Percentiles rank a stretch among this genome's conserved stretches.
These are phyloP conservation scores for Buceros bicornis DNA, from an alignment of 2,797 vertebrate genomes.

Conservation along the genomic window DNA sequence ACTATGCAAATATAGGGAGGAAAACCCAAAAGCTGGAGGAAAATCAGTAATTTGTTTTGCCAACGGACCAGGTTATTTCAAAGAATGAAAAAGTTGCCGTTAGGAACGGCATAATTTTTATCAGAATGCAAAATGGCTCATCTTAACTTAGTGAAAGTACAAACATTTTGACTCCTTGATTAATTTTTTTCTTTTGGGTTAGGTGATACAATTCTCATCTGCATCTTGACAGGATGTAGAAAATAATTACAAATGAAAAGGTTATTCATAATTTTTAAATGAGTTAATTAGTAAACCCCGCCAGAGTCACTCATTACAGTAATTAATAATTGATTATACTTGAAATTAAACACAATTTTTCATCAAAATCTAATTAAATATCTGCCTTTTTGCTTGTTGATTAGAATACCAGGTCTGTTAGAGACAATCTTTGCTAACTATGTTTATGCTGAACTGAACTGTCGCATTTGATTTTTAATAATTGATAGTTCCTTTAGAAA, in stretches of 20 bases:
- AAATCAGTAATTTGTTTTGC: background rate
- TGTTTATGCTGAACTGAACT: slow-evolving; percentile 86
- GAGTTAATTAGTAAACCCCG: slow-evolving; percentile 97
- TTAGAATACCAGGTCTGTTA: slow-evolving; percentile 88
- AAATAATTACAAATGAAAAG: slow-evolving; percentile 90
- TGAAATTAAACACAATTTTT: slow-evolving; percentile 99
- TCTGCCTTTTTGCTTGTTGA: slow-evolving; percentile 86
- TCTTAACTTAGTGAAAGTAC: background rate
- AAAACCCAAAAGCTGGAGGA: background rate
- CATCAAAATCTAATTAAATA: slow-evolving; percentile 99
- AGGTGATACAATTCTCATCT: slow-evolving; percentile 74
- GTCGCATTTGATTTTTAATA: slow-evolving; percentile 86
- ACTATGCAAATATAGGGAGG: accelerated
- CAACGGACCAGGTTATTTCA: background rate
- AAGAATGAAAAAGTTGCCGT: background rate
- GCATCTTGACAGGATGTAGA: slow-evolving; percentile 79
- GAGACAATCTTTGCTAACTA: slow-evolving; percentile 86
- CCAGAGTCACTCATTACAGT: slow-evolving; percentile 93
- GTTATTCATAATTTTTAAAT: slow-evolving; percentile 97
- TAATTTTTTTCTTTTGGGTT: background rate
- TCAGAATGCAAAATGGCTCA: background rate
- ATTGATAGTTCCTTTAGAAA: slow-evolving; percentile 82
- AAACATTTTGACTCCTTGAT: slow-evolving; percentile 8
- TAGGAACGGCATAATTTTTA: background rate
- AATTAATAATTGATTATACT: slow-evolving; percentile 99